Evolutionary conservation across 2,113 vertebrate species (phyloP).

Genomic region (Sakesphorus luctuosus): DNA sequence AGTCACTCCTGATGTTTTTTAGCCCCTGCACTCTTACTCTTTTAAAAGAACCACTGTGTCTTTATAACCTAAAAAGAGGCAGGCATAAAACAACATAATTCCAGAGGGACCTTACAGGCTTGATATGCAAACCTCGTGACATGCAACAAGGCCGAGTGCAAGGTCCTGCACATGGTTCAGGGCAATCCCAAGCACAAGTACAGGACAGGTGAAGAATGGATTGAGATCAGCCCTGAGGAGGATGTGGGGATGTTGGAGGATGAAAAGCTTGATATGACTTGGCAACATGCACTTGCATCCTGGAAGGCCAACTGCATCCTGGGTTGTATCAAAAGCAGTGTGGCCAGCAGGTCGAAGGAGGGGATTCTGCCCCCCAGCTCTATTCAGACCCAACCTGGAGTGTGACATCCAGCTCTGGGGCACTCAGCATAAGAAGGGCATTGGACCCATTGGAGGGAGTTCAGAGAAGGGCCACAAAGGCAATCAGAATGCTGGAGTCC

Average conservation of each 20-base stretch:
- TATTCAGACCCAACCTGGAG: rapidly evolving
- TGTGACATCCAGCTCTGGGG: not conserved
- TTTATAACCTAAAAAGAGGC: not conserved
- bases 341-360: not conserved
- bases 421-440: too few relatives aligned
- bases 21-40: not conserved
- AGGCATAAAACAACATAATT: not conserved
- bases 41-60: not conserved
- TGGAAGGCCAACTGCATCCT: not conserved
- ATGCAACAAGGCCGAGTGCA: not conserved
- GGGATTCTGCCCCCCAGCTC: not conserved
- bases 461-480: not conserved
- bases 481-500: not conserved
- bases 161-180: not conserved
- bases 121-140: not conserved
- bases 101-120: not conserved
- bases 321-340: not conserved
- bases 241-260: not conserved
- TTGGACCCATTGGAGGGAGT: not conserved
- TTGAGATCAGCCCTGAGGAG: not conserved
- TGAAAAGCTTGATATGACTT: not conserved
- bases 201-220: not conserved
- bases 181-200: not conserved
- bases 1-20: not conserved
- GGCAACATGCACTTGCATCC: not conserved